A percentile compares a stretch with the other conserved stretches of the same genome.
These are phyloP conservation scores for Leptinotarsa haldemani DNA, from an alignment of 2,888 invertebrate genomes.

Conservation along the genomic window DNA sequence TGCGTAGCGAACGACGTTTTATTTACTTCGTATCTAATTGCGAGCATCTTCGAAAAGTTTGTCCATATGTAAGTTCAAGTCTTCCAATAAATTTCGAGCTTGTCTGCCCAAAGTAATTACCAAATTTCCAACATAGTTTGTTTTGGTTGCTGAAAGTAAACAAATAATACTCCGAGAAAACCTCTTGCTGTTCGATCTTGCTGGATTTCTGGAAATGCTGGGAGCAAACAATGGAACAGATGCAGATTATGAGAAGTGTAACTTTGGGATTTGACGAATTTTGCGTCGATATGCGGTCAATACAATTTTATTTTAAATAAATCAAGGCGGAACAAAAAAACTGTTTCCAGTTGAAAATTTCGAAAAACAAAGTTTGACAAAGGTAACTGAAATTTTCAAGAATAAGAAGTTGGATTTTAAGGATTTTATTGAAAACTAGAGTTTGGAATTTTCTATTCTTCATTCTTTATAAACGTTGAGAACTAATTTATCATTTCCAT, in stretches of 20 bases:
- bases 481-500: no score
- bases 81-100: constrained; percentile 46
- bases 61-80: constrained; percentile 45
- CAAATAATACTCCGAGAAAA: constrained; percentile 38
- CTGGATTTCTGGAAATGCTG: constrained; percentile 31
- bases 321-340: no score
- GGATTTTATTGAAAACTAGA: no score
- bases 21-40: constrained; percentile 34
- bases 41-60: constrained; percentile 41
- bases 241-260: background rate
- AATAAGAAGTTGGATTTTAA: no score
- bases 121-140: constrained; percentile 45
- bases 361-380: no score
- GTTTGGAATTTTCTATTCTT: no score
- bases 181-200: constrained; percentile 32
- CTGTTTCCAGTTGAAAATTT: no score
- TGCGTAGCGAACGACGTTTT: background rate
- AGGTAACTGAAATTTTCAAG: no score
- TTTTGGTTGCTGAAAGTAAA: constrained; percentile 44
- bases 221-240: constrained; percentile 9
- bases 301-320: no score
- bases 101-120: constrained; percentile 48
- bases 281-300: no score
- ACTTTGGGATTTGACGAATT: no score
- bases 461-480: no score